Conservation (phyloP, 2,113 vertebrate species). For the Galbula dea region DNA sequence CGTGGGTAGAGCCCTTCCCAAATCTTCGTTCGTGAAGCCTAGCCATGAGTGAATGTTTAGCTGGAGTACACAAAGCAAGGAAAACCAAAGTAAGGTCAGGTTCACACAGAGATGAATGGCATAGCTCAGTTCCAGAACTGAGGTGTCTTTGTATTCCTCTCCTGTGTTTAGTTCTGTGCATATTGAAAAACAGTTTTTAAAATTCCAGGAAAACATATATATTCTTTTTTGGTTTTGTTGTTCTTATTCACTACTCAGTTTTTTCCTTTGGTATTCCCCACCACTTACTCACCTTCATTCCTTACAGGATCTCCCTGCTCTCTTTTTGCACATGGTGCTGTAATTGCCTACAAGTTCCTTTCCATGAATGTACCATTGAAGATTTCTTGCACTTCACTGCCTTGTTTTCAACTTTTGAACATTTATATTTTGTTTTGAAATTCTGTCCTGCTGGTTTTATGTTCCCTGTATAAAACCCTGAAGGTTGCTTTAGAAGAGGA, state of each 20-base stretch:
- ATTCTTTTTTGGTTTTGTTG: not conserved
- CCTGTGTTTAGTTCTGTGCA: not conserved
- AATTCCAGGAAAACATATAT: not conserved
- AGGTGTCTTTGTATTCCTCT: not conserved
- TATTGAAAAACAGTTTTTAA: not conserved
- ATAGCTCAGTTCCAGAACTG: not conserved
- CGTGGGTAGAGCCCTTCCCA: no score
- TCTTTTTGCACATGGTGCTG: not conserved
- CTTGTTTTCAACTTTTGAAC: not conserved
- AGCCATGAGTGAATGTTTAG: no score
- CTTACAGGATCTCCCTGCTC: not conserved
- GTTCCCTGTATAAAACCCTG: not conserved
- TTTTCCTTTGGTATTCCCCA: not conserved
- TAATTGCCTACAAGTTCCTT: not conserved
- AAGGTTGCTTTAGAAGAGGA: not conserved
- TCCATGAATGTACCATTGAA: no score
- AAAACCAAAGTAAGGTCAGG: not conserved
- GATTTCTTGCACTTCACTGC: not conserved
- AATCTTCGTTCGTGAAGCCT: no score
- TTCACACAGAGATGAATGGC: not conserved
- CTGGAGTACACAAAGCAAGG: not conserved
- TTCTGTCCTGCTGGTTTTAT: not conserved
- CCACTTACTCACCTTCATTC: not conserved
- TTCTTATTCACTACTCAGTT: not conserved
- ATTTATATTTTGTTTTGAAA: not conserved